Base-by-base conservation (phyloP, 2,888 invertebrate genomes). In the Octonoba sinensis region DNA sequence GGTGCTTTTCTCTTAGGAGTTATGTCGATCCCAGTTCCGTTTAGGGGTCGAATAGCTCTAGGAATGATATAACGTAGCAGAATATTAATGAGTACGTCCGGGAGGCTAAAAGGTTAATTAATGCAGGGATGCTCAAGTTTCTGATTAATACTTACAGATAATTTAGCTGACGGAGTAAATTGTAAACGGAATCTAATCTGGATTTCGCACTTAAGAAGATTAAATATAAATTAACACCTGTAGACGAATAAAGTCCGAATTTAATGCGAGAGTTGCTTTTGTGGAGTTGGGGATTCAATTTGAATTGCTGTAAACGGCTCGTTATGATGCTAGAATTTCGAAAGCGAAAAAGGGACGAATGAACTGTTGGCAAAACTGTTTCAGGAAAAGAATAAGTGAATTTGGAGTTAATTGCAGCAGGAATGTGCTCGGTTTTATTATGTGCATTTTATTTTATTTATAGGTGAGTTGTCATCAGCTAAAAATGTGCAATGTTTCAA, bases 141-240 rank as follows among this genome's bases (percentile, higher is more conserved):
- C 60, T 60, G 75, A 75, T 75, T 75, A 75, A 67, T 67, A 75
- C 75, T 67, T 67, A 67, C 46, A 66, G 75, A 51, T 67, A 75
- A 75, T 75, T 67, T 60, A 75, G 56, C 67, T 67, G 75, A 60
- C 59, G 75, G 59, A 49, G 56, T 73, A 64, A 73, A 73, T 73
- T 73, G 73, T n/a, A 36, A 72, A 27, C 44, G 27, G 36, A n/a
- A 36, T 22, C 46, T 44, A 44, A 64, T n/a, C 73, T 73, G 64
- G 62, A 20, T 59, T 36, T 59, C 60, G 59, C 75, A 67, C 67
- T 75, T 75, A 60, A n/a, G 60, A 22, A 67, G 75, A 75, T 75
- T 67, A 75, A 75, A 54, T 51, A 60, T 47, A 74, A 74, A 74
- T 51, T 57, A 64, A 73, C 51, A 73, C 57, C 74, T 59, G 54